Percentiles rank a stretch among this genome's conserved stretches.
phyloP scores from a whole-genome alignment of 2,888 invertebrate genomes.

The Gymnocheta viridis region DNA sequence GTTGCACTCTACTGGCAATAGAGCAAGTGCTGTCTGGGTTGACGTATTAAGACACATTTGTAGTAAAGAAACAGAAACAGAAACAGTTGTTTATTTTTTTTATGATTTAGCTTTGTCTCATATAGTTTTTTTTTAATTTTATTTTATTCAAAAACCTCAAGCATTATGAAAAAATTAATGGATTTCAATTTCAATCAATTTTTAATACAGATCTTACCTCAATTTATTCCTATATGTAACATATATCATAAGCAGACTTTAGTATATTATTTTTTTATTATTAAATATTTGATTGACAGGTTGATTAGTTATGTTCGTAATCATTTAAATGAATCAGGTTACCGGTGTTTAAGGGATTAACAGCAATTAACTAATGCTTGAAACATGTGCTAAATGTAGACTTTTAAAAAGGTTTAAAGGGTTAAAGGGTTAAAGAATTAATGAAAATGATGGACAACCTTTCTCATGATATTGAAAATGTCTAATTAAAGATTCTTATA shows the following conservation, averaged over 20 bases:
- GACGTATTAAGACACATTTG: conserved; percentile 26
- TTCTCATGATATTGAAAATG: conserved; percentile 1
- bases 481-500: not conserved
- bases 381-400: conserved; percentile 19
- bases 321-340: conserved; percentile 7
- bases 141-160: conserved; percentile 59
- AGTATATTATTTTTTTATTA: not conserved
- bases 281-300: conserved; percentile 34
- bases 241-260: not conserved
- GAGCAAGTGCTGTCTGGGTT: conserved; percentile 19
- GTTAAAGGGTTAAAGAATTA: not conserved
- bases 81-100: conserved; percentile 54
- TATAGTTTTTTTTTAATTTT: not conserved
- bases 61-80: conserved; percentile 27
- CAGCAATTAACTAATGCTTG: conserved; percentile 24
- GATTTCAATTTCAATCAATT: conserved; percentile 58
- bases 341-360: conserved; percentile 30
- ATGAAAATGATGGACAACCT: conserved; percentile 43
- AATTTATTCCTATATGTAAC: conserved; percentile 33
- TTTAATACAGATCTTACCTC: conserved; percentile 24
- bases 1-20: not conserved
- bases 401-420: conserved; percentile 3
- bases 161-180: conserved; percentile 54
- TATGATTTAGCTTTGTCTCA: conserved; percentile 14
- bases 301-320: conserved; percentile 5